A percentile compares a stretch with the other conserved stretches of the same genome.
phyloP scores from a whole-genome alignment of 92 coral and sea anemone genomes.

The Montipora capitata region DNA sequence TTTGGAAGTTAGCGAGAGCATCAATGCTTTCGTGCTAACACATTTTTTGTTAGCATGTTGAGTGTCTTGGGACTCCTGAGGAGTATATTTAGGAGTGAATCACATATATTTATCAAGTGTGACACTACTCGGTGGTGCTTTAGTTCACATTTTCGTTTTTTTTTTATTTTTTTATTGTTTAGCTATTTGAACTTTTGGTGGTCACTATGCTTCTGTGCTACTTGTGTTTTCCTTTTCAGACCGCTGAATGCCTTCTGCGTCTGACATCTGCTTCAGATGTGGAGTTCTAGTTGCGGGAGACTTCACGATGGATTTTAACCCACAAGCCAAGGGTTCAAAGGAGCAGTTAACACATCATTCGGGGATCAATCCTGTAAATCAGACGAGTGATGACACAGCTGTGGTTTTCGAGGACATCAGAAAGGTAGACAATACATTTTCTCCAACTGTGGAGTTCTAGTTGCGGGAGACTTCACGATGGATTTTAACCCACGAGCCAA shows the following conservation, averaged over 20 bases:
- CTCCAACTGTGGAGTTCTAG: conserved; percentile 6
- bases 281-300: conserved; percentile 16
- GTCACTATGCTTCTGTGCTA: background rate
- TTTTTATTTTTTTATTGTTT: conserved; percentile 15
- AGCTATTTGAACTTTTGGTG: background rate
- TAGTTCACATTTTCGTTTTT: background rate
- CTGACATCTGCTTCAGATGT: conserved; percentile 60
- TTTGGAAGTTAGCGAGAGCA: too few relatives aligned
- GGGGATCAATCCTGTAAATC: background rate
- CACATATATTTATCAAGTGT: conserved; percentile 34
- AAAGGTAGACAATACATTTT: conserved; percentile 13
- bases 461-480: conserved; percentile 10
- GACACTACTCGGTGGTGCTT: conserved; percentile 37
- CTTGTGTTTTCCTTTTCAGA: conserved; percentile 42
- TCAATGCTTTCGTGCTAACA: too few relatives aligned
- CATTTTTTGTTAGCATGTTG: too few relatives aligned
- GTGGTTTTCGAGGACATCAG: conserved; percentile 23
- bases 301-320: conserved; percentile 19
- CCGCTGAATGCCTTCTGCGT: conserved; percentile 56
- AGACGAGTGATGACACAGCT: conserved; percentile 11
- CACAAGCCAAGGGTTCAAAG: conserved; percentile 7
- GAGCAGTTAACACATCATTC: conserved; percentile 6
- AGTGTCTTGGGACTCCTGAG: too few relatives aligned
- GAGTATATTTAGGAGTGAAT: too few relatives aligned
- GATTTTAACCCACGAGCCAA: conserved; percentile 12